Percentiles rank a stretch among this genome's conserved stretches.
phyloP scores from a whole-genome alignment of 2,113 vertebrate species.

The Dermatemys mawii region DNA sequence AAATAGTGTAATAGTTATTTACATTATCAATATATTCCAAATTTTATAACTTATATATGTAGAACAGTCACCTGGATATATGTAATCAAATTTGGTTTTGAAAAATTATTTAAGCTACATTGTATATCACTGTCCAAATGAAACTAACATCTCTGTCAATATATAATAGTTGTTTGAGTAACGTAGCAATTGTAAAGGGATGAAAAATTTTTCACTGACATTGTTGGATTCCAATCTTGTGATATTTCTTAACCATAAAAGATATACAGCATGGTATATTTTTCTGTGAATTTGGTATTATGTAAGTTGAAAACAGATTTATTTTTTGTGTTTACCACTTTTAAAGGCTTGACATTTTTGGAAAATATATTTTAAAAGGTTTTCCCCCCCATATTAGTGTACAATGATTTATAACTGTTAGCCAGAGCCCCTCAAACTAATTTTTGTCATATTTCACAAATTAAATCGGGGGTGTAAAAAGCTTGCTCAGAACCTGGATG shows the following conservation, averaged over 20 bases:
- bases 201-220: background rate
- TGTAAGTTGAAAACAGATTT: background rate
- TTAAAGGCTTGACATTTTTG: background rate
- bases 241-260: background rate
- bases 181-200: background rate
- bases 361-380: background rate
- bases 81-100: background rate
- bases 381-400: background rate
- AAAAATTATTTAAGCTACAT: background rate
- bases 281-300: background rate
- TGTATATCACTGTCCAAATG: background rate
- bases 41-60: too few species aligned
- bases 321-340: background rate
- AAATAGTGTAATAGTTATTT: background rate
- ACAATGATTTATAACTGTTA: background rate
- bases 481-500: background rate
- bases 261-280: background rate
- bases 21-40: too few species aligned
- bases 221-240: background rate
- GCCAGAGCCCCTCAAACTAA: background rate
- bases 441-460: background rate
- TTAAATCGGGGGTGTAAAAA: background rate
- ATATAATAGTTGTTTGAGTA: background rate
- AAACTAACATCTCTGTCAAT: background rate
- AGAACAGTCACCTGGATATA: background rate